Evolutionary conservation across 2,888 invertebrate genomes (phyloP), one percentile per base, ranked within the genome.

Genomic region (Drosophila macrospina): DNA sequence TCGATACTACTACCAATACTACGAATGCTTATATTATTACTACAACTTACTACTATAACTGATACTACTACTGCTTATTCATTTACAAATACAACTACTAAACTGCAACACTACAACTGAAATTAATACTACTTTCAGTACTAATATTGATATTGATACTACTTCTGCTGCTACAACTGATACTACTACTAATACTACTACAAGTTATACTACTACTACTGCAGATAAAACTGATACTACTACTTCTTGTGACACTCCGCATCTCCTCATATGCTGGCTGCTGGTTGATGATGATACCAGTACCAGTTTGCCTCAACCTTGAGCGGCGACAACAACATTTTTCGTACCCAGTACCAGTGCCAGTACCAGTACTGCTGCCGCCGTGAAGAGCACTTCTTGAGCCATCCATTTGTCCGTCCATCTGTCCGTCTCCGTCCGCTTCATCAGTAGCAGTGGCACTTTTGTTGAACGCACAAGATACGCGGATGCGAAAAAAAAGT

Each of bases 401-500:
- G 74, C 74, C 77, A 62, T 24, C 59, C 60, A 59, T 24, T 54
- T 20, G 39, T 69, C 65, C 36, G 65, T 51, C 55, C 37, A 36
- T 37, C 36, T 0, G 37, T 50, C 41, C 16, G 24, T 11, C 34
- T 51, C 41, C 45, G 30, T 32, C 48, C 36, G 65, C 11, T 37
- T 44, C 39, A 64, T 64, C 72, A 45, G 68, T 55, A 73, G 72
- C 62, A 37, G 61, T 55, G 67, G 60, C 20, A 20, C 20, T 20
- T 20, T 20, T 20, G 20, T 20, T 20, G 20, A 20, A 71, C 66
- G 30, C 66, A 59, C 30, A 59, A 57, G 66, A 74, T 67, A 80
- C 69, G 84, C 82, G 82, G 82, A 82, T 82, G 86, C 86, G 83
- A 41, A 41, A 78, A 86, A 75, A 86, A 80, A 86, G 86, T 83